These are phyloP conservation scores for Cryptophagus acutangulus DNA, from an alignment of 2,888 invertebrate species.

Conservation along the genomic window DNA sequence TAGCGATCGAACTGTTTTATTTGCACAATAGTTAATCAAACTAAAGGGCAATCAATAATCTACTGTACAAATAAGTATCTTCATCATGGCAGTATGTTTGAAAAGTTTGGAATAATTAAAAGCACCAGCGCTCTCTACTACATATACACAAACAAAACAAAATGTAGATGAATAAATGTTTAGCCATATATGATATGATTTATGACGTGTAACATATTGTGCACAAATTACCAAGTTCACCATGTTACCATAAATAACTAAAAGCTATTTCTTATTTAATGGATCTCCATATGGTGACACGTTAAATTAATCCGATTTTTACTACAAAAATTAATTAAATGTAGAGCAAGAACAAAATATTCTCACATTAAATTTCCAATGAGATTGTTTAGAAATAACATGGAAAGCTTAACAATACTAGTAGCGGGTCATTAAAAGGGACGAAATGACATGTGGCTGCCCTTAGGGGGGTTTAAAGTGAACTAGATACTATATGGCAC, in stretches of 20 bases:
- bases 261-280: slow-evolving; percentile 8
- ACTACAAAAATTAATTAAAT: no score
- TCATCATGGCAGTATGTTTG: no score
- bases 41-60: no score
- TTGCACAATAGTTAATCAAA: no score
- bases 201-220: slow-evolving; percentile 6
- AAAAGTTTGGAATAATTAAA: slow-evolving; percentile 4
- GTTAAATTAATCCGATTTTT: slow-evolving; percentile 9
- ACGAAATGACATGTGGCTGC: slow-evolving; percentile 2
- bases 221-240: slow-evolving; percentile 7
- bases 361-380: no score
- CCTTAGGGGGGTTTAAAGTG: background rate
- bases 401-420: background rate
- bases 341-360: no score
- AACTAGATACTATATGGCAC: background rate
- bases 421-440: background rate
- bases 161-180: slow-evolving; percentile 7
- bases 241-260: slow-evolving; percentile 7
- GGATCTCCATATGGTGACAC: slow-evolving; percentile 6
- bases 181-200: slow-evolving; percentile 8
- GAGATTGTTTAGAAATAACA: background rate
- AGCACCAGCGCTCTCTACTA: no score
- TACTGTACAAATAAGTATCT: no score
- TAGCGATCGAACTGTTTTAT: no score
- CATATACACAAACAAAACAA: slow-evolving; percentile 3